phyloP scores from a whole-genome alignment of 2,797 vertebrate genomes.

The Momotus momota region DNA sequence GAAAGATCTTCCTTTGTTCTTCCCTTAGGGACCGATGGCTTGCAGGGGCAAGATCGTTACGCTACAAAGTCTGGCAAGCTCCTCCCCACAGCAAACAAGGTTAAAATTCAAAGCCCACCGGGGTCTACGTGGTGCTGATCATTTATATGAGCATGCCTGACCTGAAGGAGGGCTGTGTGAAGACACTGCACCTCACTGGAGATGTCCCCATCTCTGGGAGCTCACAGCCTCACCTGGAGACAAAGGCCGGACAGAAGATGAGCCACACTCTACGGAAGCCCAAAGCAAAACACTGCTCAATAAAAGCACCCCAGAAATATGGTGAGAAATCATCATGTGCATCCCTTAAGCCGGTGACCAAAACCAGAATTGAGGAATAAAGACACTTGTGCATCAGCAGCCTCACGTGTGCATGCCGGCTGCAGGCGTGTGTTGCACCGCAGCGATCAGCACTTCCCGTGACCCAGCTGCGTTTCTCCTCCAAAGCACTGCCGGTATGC shows the following conservation, averaged over 20 bases:
- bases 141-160: neutral
- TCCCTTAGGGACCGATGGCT: neutral
- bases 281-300: neutral
- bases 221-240: neutral
- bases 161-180: neutral
- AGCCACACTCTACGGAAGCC: accelerated
- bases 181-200: neutral
- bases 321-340: neutral
- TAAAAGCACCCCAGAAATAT: neutral
- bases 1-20: constrained; percentile 45
- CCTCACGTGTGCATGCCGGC: accelerated
- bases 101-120: neutral
- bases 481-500: neutral
- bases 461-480: neutral
- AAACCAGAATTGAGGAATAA: neutral
- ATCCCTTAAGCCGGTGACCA: neutral
- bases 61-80: neutral
- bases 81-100: neutral
- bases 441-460: accelerated
- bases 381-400: neutral
- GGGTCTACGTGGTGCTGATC: neutral
- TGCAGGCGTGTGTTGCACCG: neutral
- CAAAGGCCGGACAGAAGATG: neutral
- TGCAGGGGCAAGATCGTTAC: neutral
- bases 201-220: neutral